Percentiles rank a stretch among this genome's conserved stretches.
phyloP scores from a whole-genome alignment of 2,888 invertebrate genomes.

The Glyphotaelius pellucidus region DNA sequence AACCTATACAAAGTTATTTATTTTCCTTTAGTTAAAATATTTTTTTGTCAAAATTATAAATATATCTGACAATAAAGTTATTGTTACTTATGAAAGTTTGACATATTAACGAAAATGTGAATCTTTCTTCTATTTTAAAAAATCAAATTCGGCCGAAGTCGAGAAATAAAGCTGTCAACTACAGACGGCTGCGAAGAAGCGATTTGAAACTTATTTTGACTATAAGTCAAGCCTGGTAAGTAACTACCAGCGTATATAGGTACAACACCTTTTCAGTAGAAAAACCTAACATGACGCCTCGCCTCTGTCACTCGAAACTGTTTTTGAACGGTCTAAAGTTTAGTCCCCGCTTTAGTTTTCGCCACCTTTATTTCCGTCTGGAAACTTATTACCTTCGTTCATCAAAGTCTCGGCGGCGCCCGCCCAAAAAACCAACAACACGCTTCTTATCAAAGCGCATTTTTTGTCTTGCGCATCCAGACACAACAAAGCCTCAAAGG shows the following conservation, averaged over 20 bases:
- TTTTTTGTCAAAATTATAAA: too few species aligned
- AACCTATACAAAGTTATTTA: too few species aligned
- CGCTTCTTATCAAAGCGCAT: conserved; percentile 33
- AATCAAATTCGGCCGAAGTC: too few species aligned
- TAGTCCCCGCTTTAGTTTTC: not conserved
- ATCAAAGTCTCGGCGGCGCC: not conserved
- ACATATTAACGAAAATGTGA: too few species aligned
- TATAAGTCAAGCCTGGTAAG: too few species aligned
- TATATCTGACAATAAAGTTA: too few species aligned
- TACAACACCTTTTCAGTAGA: not conserved
- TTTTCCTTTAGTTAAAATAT: too few species aligned
- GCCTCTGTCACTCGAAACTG: not conserved
- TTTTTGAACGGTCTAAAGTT: not conserved
- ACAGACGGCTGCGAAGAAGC: too few species aligned
- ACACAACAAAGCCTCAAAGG: conserved; percentile 48
- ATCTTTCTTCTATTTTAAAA: too few species aligned
- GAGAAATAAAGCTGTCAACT: too few species aligned
- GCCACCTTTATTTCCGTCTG: not conserved
- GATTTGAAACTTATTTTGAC: too few species aligned
- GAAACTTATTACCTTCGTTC: not conserved
- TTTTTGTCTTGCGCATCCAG: conserved; percentile 33
- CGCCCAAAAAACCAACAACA: not conserved
- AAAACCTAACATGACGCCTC: not conserved
- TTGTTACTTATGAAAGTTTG: too few species aligned
- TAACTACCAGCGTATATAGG: not conserved